Conservation (phyloP, 2,888 invertebrate genomes). For the Limnephilus auricula region DNA sequence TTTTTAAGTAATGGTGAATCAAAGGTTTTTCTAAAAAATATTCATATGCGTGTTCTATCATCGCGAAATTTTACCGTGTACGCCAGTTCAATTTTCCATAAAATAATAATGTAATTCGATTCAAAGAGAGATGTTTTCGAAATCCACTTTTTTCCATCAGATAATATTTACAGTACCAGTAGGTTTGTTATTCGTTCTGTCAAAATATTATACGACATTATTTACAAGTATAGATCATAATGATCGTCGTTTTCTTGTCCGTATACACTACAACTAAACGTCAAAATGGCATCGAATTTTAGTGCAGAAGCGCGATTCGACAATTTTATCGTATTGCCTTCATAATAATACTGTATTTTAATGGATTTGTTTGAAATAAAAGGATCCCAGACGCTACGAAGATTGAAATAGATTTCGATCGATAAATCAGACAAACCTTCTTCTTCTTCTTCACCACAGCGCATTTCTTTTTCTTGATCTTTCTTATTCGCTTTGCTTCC, state of each 20-base stretch:
- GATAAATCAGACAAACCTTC: constrained; percentile 38
- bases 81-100: background rate
- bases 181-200: background rate
- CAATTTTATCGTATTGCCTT: background rate
- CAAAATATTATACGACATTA: background rate
- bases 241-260: background rate
- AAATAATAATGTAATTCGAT: background rate
- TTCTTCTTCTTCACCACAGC: background rate
- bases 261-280: background rate
- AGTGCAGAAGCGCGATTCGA: background rate
- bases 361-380: background rate
- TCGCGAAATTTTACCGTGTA: too few relatives aligned
- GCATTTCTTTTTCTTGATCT: constrained; percentile 9
- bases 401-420: background rate
- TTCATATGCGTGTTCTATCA: too few relatives aligned
- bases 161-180: background rate
- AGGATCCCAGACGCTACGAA: background rate
- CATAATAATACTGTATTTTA: background rate
- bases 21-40: too few relatives aligned
- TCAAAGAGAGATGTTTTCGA: background rate
- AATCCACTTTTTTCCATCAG: background rate
- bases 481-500: background rate
- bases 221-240: background rate
- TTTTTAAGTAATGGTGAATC: too few relatives aligned
- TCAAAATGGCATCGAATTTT: background rate